These are phyloP conservation scores for Antheraea assamensis DNA, from an alignment of 2,888 invertebrate genomes.

Conservation along the genomic window DNA sequence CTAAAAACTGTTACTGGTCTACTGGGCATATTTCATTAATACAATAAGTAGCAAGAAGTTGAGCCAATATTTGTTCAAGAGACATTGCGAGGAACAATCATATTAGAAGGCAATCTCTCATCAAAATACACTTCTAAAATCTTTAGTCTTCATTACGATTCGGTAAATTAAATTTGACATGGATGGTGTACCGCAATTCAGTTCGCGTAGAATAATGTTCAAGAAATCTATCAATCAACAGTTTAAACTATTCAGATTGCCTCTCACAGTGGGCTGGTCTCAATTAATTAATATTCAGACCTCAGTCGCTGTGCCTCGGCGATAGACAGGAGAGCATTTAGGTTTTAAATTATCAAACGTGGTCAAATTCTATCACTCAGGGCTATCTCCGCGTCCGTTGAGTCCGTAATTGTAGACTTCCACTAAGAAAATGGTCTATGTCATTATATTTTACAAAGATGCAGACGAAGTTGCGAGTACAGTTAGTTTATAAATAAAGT, in stretches of 20 bases:
- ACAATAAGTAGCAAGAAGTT: no score
- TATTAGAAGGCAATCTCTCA: no score
- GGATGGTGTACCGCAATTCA: background rate
- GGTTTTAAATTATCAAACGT: background rate
- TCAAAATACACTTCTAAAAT: background rate
- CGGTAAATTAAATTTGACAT: slow-evolving; percentile 15
- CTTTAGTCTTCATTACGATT: background rate
- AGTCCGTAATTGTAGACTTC: no score
- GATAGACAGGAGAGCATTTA: slow-evolving; percentile 15
- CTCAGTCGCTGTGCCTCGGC: slow-evolving; percentile 8
- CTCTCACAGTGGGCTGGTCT: slow-evolving; percentile 18
- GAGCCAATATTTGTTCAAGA: no score
- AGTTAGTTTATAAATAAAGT: no score
- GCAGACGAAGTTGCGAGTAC: no score
- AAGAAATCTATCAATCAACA: slow-evolving; percentile 22
- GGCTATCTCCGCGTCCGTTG: no score
- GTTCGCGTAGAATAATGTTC: slow-evolving; percentile 2
- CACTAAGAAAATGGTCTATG: no score
- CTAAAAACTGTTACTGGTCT: no score
- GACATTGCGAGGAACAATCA: no score
- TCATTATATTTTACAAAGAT: no score
- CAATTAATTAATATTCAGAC: slow-evolving; percentile 27
- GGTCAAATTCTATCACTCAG: background rate
- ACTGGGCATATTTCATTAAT: no score
- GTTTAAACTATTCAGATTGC: slow-evolving; percentile 22